These are phyloP conservation scores for Hypsopygia costalis DNA, from an alignment of 2,888 invertebrate genomes.

Conservation along the genomic window DNA sequence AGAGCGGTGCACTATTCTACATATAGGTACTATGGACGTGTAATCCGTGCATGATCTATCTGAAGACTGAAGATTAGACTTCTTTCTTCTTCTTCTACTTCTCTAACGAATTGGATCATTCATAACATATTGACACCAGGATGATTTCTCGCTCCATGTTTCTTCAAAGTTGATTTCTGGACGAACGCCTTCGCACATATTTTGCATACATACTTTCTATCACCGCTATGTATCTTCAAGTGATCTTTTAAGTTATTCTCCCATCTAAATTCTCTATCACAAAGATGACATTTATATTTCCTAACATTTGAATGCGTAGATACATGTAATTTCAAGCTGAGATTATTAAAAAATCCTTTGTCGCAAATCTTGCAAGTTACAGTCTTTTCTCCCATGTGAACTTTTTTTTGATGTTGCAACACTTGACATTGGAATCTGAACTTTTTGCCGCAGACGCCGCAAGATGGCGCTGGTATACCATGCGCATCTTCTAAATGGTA, in stretches of 20 bases:
- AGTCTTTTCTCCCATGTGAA: slow-evolving; percentile 50
- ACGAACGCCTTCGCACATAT: slow-evolving; percentile 60
- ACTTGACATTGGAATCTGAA: slow-evolving; percentile 45
- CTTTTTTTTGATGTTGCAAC: slow-evolving; percentile 42
- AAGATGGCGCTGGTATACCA: slow-evolving; percentile 46
- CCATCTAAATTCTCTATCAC: slow-evolving; percentile 30
- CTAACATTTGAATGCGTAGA: slow-evolving; percentile 26
- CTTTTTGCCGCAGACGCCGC: slow-evolving; percentile 48
- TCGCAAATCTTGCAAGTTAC: slow-evolving; percentile 66
- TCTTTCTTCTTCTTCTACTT: too few species aligned
- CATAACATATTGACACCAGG: slow-evolving; percentile 20
- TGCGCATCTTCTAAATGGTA: slow-evolving; percentile 48
- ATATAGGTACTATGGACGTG: too few species aligned
- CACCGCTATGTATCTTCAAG: slow-evolving; percentile 40
- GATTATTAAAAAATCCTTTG: slow-evolving; percentile 55
- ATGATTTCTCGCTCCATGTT: slow-evolving; percentile 52
- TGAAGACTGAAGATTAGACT: too few species aligned
- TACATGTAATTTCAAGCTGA: slow-evolving; percentile 34
- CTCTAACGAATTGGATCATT: too few species aligned
- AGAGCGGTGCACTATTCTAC: too few species aligned
- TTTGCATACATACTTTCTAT: slow-evolving; percentile 53
- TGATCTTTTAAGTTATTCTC: slow-evolving; percentile 36
- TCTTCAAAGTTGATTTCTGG: slow-evolving; percentile 54
- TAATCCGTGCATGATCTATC: too few species aligned
- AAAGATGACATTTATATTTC: slow-evolving; percentile 29